A percentile compares a stretch with the other conserved stretches of the same genome.
These are phyloP conservation scores for Melinopterus prodromus DNA, from an alignment of 2,888 invertebrate species.

Conservation along the genomic window DNA sequence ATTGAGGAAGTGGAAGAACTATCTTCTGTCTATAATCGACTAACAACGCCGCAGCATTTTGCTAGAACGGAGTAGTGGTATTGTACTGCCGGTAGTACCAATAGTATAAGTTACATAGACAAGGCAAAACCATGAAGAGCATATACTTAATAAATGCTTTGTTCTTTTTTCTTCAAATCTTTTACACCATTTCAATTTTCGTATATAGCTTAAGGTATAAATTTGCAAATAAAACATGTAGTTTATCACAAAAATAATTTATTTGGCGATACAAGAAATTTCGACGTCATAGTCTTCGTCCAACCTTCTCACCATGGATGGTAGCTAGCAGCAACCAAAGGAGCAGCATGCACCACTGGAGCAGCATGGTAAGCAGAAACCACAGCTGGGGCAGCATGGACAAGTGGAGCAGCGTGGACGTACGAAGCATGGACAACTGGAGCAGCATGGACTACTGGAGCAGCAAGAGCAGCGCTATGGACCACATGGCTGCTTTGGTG, in stretches of 20 bases:
- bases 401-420: slow-evolving; percentile 40
- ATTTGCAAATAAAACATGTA: neutral
- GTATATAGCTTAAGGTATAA: no score
- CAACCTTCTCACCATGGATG: neutral
- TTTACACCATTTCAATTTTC: no score
- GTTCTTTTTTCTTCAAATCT: no score
- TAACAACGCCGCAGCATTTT: no score
- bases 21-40: no score
- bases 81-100: no score
- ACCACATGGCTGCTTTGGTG: slow-evolving; percentile 44
- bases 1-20: no score
- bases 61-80: no score
- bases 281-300: neutral
- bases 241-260: neutral
- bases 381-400: slow-evolving; percentile 32
- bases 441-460: slow-evolving; percentile 50
- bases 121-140: no score
- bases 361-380: slow-evolving; percentile 12
- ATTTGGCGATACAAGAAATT: neutral
- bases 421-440: slow-evolving; percentile 43
- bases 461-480: slow-evolving; percentile 46
- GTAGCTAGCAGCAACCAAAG: slow-evolving; percentile 17
- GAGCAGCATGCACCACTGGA: slow-evolving; percentile 11
- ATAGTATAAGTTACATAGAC: no score
- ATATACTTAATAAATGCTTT: no score